phyloP scores from a whole-genome alignment of 2,113 vertebrate species.

The Noctilio leporinus region DNA sequence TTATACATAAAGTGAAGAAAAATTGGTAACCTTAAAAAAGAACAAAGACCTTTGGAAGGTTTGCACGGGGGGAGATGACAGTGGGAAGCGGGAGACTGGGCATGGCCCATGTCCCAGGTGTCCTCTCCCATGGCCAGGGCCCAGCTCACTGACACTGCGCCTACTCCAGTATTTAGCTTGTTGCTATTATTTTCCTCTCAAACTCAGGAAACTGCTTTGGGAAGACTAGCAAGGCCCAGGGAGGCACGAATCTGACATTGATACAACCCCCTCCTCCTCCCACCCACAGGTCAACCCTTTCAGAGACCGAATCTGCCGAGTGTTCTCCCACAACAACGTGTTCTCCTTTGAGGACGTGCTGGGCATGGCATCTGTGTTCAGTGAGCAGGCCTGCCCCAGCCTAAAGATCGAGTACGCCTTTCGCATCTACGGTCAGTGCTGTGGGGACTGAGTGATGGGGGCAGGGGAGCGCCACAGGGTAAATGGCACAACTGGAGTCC shows the following conservation, averaged over 20 bases:
- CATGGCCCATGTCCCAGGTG: neutral
- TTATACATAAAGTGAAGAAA: neutral
- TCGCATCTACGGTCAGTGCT: constrained; percentile 61
- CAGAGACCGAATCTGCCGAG: constrained; percentile 57
- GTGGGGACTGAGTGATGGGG: fast-evolving
- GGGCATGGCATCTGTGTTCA: constrained; percentile 70
- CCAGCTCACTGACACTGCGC: neutral
- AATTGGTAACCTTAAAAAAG: neutral
- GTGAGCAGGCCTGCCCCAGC: constrained; percentile 66
- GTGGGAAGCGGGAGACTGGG: neutral
- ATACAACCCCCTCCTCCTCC: neutral
- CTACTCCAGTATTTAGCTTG: neutral
- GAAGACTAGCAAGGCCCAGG: neutral
- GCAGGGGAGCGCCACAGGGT: neutral
- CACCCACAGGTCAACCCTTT: constrained; percentile 60
- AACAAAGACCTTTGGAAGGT: neutral
- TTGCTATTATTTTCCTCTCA: neutral
- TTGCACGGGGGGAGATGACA: neutral
- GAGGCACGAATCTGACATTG: neutral
- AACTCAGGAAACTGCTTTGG: neutral
- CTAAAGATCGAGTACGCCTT: constrained; percentile 69
- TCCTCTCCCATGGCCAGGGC: neutral
- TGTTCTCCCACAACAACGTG: constrained; percentile 40
- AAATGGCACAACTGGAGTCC: neutral
- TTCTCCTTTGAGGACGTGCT: constrained; percentile 66